Base-by-base conservation (phyloP, 2,888 invertebrate species). In the Melinopterus prodromus region DNA sequence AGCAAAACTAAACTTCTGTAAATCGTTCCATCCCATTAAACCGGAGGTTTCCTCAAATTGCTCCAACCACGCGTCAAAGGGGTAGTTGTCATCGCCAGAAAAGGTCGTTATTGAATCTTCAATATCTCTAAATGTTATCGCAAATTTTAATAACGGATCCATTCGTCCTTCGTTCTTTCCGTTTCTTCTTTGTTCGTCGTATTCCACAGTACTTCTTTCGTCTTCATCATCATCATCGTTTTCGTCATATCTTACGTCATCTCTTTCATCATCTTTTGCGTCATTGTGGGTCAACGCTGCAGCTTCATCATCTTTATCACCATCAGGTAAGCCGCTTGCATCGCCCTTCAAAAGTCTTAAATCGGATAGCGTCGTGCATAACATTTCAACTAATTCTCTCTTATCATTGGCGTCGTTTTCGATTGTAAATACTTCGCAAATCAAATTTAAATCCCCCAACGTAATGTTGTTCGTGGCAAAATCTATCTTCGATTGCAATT, bases 1-100 rank as follows among this genome's bases (percentile, higher is more conserved):
- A 6, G 84, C 84, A 80, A 83, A 86, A 35, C 86, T 81, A 26
- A 84, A 82, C 71, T 82, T 84, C 80, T 85, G 84, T 72, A 85
- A 78, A 35, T 85, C 84, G 77, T 83, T 82, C 84, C 85, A 86
- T 70, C 82, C 80, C 76, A 82, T 84, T 7, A 86, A 26, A 15
- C 77, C 78, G 35, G 85, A 81, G 7, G 82, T 83, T 53, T 53
- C 84, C 81, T 86, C 86, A 77, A 86, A 85, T 79, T 85, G 84
- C 16, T 53, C 71, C 15, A 86, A 82, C 84, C 85, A 86, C 70
- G 80, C 83, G n/a, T 72, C 35, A 72, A 72, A 72, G 4, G 72
- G 72, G 35, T 72, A 72, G 72, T 26, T 12, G 72, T 72, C 72
- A 72, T 72, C 72, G 26, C 72, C 72, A 72, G 72, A 26, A 72